phyloP scores from a whole-genome alignment of 1,140 invertebrate genomes.

The Drosophila arawakana region DNA sequence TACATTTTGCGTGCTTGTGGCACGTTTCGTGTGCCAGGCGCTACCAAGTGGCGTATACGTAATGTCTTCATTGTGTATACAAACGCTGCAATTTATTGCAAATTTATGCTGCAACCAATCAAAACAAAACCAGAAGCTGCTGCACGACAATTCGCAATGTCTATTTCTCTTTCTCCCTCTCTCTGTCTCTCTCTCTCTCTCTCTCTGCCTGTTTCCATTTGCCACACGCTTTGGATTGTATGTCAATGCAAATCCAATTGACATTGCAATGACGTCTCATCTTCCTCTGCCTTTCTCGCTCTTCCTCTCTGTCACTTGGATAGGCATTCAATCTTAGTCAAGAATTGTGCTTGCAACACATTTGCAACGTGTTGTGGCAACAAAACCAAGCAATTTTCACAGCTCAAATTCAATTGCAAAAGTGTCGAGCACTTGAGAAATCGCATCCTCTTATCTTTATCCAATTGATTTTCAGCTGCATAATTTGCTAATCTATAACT shows the following conservation, averaged over 20 bases:
- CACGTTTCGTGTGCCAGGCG: conserved; percentile 41
- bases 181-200: background rate
- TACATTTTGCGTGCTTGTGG: conserved; percentile 64
- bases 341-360: conserved; percentile 20
- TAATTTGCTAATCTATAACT: conserved; percentile 22
- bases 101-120: conserved; percentile 60
- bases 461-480: conserved; percentile 9
- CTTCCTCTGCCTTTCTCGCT: background rate
- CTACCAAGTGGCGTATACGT: conserved; percentile 67
- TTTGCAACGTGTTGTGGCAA: conserved; percentile 39
- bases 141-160: conserved; percentile 20
- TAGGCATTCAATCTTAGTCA: conserved; percentile 47
- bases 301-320: conserved; percentile 2
- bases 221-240: conserved; percentile 1
- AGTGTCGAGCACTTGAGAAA: conserved; percentile 26
- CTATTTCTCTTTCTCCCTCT: background rate
- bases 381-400: conserved; percentile 28
- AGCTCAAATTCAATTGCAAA: conserved; percentile 37
- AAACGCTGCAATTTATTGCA: conserved; percentile 64
- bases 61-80: conserved; percentile 70
- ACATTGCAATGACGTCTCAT: conserved; percentile 27
- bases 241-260: conserved; percentile 45
- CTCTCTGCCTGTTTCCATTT: background rate
- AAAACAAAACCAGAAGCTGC: conserved; percentile 46
- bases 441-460: conserved; percentile 18